Evolutionary conservation across 2,888 invertebrate species (phyloP), one percentile per base, ranked within the genome.

Genomic region (Polylopha cassiicola): DNA sequence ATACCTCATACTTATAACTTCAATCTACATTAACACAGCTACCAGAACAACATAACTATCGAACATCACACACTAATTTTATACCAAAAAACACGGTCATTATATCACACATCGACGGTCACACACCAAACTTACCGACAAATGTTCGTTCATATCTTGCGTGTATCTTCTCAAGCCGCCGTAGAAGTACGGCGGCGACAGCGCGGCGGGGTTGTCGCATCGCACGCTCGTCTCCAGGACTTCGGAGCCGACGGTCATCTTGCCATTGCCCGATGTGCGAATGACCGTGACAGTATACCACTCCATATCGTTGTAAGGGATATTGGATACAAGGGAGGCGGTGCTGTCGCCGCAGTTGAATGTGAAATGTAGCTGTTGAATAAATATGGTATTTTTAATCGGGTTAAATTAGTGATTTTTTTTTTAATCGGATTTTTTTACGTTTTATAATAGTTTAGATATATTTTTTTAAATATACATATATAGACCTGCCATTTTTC

Each of bases 241-340:
- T 10, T 87, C 87, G 3, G 88, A 88, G 60, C 91, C 93, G 1
- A 95, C 87, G 0, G 87, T 80, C 23, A 95, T 70, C 53, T 88
- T 89, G 4, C 93, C 94, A 41, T 86, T 84, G 0, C 85, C 87
- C 1, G 79, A 85, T 20, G 88, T 85, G 17, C 95, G 85, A 10
- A 87, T 87, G 54, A 96, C 89, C 6, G 87, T 87, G 0, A 92
- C 89, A 0, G 88, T 87, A 65, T 97, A 96, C 96, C 96, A 97
- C 30, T 88, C 73, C 0, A 91, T 90, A 64, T 95, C 94, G 58
- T 92, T 91, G 56, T 92, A 89, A 2, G 73, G 74, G 6, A 69
- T 67, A 0, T 80, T 57, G 0, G 92, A 91, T 5, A 81, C 70
- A 0, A 95, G 73, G 0, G 82, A 60, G 0, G 87, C 89, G 0